Percentiles rank a stretch among this genome's conserved stretches.
Conservation (phyloP, 2,888 invertebrate species). For the Rhagonycha lutea region DNA sequence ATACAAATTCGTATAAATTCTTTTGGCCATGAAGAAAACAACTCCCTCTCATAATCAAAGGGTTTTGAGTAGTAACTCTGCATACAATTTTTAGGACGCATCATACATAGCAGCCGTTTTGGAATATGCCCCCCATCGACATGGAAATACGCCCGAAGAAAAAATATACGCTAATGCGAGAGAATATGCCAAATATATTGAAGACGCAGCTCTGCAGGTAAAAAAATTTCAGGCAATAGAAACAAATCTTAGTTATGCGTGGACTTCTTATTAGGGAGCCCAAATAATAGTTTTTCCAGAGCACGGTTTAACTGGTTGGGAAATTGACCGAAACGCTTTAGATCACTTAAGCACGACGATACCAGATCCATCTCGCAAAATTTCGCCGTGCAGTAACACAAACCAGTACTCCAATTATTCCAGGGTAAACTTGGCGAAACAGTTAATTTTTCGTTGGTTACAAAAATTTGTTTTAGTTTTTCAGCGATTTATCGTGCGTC, state of each 20-base stretch:
- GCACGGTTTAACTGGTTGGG: slow-evolving; percentile 20
- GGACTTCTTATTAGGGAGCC: slow-evolving; percentile 14
- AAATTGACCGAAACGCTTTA: not conserved
- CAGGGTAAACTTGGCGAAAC: not conserved
- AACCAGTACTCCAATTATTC: slow-evolving; percentile 3
- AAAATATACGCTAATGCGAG: not conserved
- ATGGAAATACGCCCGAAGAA: not conserved
- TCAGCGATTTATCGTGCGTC: slow-evolving; percentile 59
- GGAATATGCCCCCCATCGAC: slow-evolving; percentile 7
- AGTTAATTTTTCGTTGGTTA: not conserved
- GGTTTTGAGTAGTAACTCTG: too few species aligned
- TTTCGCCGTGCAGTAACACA: slow-evolving; percentile 24
- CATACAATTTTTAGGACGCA: slow-evolving; percentile 4
- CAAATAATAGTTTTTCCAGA: slow-evolving; percentile 28
- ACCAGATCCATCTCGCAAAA: slow-evolving; percentile 21
- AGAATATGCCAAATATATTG: not conserved
- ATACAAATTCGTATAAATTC: not conserved
- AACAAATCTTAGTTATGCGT: not conserved
- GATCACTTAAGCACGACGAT: slow-evolving; percentile 13
- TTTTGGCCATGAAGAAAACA: not conserved
- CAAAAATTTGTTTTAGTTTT: slow-evolving; percentile 7
- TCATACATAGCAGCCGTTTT: slow-evolving; percentile 17
- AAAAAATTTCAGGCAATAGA: not conserved
- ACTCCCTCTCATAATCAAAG: not conserved
- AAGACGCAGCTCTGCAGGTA: not conserved